Base-by-base conservation (phyloP, 64 coral and sea anemone genomes). In the Cladopsammia gracilis region DNA sequence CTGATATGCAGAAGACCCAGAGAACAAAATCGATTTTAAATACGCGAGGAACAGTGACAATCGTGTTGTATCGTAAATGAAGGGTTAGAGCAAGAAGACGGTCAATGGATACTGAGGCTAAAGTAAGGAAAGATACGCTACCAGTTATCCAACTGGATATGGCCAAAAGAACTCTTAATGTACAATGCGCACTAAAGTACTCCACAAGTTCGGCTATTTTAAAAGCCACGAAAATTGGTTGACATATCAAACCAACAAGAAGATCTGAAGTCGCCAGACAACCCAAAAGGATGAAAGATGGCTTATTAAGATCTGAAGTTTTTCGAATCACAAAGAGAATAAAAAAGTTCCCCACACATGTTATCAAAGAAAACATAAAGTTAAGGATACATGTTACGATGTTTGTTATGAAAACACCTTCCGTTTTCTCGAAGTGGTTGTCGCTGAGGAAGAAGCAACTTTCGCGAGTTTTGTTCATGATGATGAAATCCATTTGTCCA, bases 271-370 rank as follows among this genome's bases (percentile, higher is more conserved):
- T 5, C 2, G 53, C 53, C 7, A 56, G 53, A 56, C 53, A 56
- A 56, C 53, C 53, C 53, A 90, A 78, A 71, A 90, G 89, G n/a
- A 78, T 90, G 25, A 81, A 81, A 2, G 89, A 82, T 16, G 89
- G 89, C 15, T 76, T 82, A 70, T 90, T 62, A 6, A 90, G 61
- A 56, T 56, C 53, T 56, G 7, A 12, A 7, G 80, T 76, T 18
- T 62, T 47, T 6, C 72, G 16, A 15, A 73, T 73, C 7, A 5
- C 70, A 16, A 15, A 15, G 10, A 73, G 34, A 73, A 73, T 47
- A 15, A 73, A 12, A 16, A 44, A 73, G 25, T 47, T 73, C 5
- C 70, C 70, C 43, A 73, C 4, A 47, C 25, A 47, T 44, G 70
- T 73, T 47, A 73, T 44, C 10, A 73, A 5, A 46, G 26, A 73